These are phyloP conservation scores for Ptilonorhynchus violaceus DNA, from an alignment of 2,113 vertebrate genomes.

Conservation along the genomic window DNA sequence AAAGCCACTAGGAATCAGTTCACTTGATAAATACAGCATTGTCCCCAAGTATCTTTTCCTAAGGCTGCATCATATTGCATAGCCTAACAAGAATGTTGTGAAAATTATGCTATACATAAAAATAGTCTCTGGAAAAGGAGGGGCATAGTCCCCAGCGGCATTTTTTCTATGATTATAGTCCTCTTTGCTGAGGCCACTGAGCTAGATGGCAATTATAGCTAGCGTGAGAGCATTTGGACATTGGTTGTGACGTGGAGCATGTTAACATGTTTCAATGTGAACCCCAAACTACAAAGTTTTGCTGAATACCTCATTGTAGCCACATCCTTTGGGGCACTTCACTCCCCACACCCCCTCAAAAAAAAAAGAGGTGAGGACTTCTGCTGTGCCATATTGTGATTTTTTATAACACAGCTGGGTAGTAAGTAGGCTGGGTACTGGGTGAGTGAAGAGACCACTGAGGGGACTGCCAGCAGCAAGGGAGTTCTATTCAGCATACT, in stretches of 20 bases:
- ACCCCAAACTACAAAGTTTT: neutral
- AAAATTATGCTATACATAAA: neutral
- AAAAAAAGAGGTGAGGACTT: rapidly evolving
- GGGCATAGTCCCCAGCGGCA: neutral
- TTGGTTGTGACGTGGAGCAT: neutral
- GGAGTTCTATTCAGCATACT: neutral
- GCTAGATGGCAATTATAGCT: neutral
- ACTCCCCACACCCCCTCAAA: no score
- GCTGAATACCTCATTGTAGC: neutral
- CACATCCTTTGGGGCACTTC: neutral
- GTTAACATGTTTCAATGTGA: neutral
- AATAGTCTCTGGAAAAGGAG: neutral
- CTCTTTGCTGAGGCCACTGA: neutral
- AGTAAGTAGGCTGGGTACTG: neutral
- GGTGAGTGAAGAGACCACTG: neutral
- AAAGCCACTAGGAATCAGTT: neutral
- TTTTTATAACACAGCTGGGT: neutral
- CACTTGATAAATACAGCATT: neutral
- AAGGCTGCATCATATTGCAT: neutral
- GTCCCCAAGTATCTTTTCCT: neutral
- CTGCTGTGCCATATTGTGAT: neutral
- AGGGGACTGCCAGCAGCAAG: neutral
- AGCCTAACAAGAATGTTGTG: neutral
- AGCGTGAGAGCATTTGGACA: neutral
- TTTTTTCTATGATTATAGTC: neutral